phyloP scores from a whole-genome alignment of 2,888 invertebrate genomes.

The Microctonus aethiopoides region DNA sequence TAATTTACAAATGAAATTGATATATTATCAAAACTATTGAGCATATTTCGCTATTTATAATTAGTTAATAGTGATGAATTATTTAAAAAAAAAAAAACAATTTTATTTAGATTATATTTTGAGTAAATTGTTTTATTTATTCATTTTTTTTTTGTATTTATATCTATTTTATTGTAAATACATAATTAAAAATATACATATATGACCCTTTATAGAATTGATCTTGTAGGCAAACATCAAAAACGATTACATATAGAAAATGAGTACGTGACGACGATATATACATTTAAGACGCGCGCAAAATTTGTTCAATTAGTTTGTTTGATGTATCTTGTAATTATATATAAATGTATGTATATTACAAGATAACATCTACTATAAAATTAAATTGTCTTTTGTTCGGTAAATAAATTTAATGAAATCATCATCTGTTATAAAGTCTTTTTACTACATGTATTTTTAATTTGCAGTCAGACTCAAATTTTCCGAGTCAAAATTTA shows the following conservation, averaged over 20 bases:
- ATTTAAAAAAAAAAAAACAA: neutral
- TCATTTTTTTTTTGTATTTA: neutral
- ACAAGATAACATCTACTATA: slow-evolving; percentile 11
- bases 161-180: slow-evolving; percentile 12
- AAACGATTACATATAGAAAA: slow-evolving; percentile 34
- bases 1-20: neutral
- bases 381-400: slow-evolving; percentile 21
- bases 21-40: too few relatives aligned
- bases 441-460: slow-evolving; percentile 1
- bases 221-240: slow-evolving; percentile 41
- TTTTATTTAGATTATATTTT: neutral
- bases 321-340: slow-evolving; percentile 8
- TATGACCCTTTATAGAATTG: slow-evolving; percentile 42
- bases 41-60: neutral
- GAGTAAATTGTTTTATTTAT: neutral
- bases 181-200: neutral
- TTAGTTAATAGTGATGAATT: neutral
- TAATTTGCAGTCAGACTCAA: slow-evolving; percentile 18
- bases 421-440: neutral
- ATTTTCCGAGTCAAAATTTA: neutral
- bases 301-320: neutral
- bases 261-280: slow-evolving; percentile 1
- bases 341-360: neutral
- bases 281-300: slow-evolving; percentile 10
- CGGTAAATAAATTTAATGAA: slow-evolving; percentile 15